Conservation (phyloP, 2,113 vertebrate genomes). For the Sialia sialis region DNA sequence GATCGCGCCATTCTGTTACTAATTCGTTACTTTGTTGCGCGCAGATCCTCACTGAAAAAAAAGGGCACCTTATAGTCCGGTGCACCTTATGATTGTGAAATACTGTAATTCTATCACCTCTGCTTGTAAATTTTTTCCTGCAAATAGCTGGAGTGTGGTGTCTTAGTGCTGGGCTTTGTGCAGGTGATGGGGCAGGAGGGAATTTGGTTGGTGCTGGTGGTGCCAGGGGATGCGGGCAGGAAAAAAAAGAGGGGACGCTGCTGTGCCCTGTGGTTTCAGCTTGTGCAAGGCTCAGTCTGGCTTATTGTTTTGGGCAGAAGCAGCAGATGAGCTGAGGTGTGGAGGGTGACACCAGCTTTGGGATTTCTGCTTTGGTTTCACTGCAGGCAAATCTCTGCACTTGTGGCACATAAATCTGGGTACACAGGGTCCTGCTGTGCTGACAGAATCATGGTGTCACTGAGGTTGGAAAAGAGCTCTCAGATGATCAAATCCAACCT, state of each 20-base stretch:
- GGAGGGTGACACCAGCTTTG: background rate
- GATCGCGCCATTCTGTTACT: no score
- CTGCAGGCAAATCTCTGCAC: no score
- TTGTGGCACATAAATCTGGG: fast-evolving
- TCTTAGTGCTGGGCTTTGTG: fast-evolving
- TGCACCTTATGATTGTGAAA: no score
- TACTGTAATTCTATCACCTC: no score
- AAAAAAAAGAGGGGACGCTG: background rate
- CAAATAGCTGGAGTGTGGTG: background rate
- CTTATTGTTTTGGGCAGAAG: fast-evolving
- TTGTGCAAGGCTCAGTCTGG: background rate
- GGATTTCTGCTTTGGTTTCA: background rate
- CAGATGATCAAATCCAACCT: background rate
- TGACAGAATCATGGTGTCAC: fast-evolving
- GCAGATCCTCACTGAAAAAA: no score
- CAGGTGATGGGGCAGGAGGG: background rate
- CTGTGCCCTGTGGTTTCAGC: background rate
- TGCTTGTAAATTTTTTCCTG: background rate
- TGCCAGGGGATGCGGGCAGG: background rate
- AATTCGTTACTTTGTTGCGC: no score
- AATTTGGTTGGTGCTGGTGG: background rate
- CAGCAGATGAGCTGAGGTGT: background rate
- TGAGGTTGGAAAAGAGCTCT: background rate
- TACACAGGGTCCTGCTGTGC: background rate
- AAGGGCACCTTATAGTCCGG: no score